Evolutionary conservation across 2,797 vertebrate genomes (phyloP).

Genomic region (Lutjanus campechanus): DNA sequence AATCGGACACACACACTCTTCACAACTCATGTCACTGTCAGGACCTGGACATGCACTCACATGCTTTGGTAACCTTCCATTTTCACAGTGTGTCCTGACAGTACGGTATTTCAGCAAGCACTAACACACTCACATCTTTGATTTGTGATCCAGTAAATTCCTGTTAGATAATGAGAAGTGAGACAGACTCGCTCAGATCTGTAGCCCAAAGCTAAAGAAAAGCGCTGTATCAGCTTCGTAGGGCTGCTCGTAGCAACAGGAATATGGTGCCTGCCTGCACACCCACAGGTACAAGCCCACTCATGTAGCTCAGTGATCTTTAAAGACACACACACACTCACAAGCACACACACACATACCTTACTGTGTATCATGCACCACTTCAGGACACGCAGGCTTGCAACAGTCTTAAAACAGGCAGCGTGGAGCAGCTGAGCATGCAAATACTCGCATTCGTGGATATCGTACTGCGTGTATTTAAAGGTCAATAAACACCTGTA

Average conservation of each 20-base stretch:
- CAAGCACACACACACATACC: neutral
- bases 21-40: conserved; percentile 46
- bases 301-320: conserved; percentile 66
- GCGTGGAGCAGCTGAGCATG: neutral
- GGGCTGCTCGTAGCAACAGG: conserved; percentile 61
- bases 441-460: neutral
- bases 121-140: conserved; percentile 58
- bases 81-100: conserved; percentile 54
- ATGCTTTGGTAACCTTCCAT: conserved; percentile 54
- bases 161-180: conserved; percentile 64
- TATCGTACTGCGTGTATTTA: neutral
- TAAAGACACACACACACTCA: conserved; percentile 43
- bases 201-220: conserved; percentile 77
- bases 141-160: conserved; percentile 70
- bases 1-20: conserved; percentile 28
- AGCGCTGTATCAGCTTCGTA: conserved; percentile 55
- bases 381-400: neutral
- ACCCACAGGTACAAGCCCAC: conserved; percentile 77
- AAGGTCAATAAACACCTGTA: neutral
- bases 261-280: conserved; percentile 45
- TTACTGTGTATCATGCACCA: neutral
- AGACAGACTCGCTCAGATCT: conserved; percentile 55
- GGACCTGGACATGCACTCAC: conserved; percentile 60
- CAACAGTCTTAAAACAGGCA: conserved; percentile 2
- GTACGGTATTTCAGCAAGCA: conserved; percentile 62